Evolutionary conservation across 2,888 invertebrate genomes (phyloP).

Genomic region (Athalia circularis): DNA sequence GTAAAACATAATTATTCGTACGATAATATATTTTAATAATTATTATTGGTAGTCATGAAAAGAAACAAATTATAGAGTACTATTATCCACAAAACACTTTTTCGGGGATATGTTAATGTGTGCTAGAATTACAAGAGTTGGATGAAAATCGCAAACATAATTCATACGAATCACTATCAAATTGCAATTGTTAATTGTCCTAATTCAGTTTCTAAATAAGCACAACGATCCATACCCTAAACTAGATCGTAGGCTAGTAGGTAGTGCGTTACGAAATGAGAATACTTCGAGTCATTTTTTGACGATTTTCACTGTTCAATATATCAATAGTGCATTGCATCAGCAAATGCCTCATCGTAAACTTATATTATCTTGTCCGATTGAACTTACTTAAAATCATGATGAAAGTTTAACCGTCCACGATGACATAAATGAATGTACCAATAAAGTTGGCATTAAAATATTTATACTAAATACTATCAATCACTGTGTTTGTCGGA

Average conservation of each 20-base stretch:
- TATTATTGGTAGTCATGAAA: slow-evolving; percentile 54
- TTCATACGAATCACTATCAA: slow-evolving; percentile 60
- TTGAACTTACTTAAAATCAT: not conserved
- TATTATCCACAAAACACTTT: slow-evolving; percentile 41
- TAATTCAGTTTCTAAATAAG: slow-evolving; percentile 54
- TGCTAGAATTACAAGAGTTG: slow-evolving; percentile 54
- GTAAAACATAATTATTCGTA: slow-evolving; percentile 52
- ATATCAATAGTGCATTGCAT: not conserved
- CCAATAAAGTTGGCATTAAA: slow-evolving; percentile 50
- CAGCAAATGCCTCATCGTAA: not conserved
- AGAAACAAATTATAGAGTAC: slow-evolving; percentile 55
- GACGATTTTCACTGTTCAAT: not conserved
- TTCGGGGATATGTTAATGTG: slow-evolving; percentile 42
- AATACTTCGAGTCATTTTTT: not conserved
- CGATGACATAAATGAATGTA: slow-evolving; percentile 58
- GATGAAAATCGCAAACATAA: slow-evolving; percentile 54
- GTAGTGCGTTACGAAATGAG: slow-evolving; percentile 42
- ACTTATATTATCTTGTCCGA: not conserved
- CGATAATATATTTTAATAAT: slow-evolving; percentile 53
- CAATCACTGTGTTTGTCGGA: slow-evolving; percentile 54
- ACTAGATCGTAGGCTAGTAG: slow-evolving; percentile 51
- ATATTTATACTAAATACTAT: slow-evolving; percentile 51
- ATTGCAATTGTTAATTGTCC: slow-evolving; percentile 49
- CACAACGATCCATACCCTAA: slow-evolving; percentile 52
- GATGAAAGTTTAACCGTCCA: slow-evolving; percentile 29